Evolutionary conservation across 2,888 invertebrate genomes (phyloP).

Genomic region (Thera obeliscata): DNA sequence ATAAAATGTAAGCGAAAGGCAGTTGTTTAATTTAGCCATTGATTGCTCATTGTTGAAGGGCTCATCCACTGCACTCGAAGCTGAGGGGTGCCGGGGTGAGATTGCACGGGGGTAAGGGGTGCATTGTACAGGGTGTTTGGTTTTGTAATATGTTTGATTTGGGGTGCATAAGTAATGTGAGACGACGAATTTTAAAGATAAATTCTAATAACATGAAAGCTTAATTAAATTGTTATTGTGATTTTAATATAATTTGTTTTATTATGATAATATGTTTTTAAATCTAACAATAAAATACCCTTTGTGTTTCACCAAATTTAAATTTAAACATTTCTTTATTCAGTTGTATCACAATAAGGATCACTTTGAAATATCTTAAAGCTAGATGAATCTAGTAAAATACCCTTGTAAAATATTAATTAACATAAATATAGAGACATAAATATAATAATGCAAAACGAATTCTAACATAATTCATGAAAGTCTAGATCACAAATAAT

Average conservation of each 20-base stretch:
- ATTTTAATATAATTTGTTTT: slow-evolving; percentile 1
- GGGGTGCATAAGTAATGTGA: slow-evolving; percentile 47
- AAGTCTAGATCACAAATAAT: too few relatives aligned
- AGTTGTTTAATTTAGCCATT: slow-evolving; percentile 81
- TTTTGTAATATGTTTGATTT: slow-evolving; percentile 57
- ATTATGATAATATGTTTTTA: too few relatives aligned
- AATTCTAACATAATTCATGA: too few relatives aligned
- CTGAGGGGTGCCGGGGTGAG: slow-evolving; percentile 48
- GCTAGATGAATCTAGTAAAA: too few relatives aligned
- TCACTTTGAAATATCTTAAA: too few relatives aligned
- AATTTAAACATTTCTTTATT: too few relatives aligned
- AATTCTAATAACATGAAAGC: slow-evolving; percentile 31
- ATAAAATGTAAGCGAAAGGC: slow-evolving; percentile 50
- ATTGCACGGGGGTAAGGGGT: slow-evolving; percentile 61
- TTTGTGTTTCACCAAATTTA: too few relatives aligned
- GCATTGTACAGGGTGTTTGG: slow-evolving; percentile 66
- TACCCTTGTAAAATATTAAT: too few relatives aligned
- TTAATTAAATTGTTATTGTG: slow-evolving; percentile 35
- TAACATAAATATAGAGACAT: too few relatives aligned
- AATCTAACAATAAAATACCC: not conserved
- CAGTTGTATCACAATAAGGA: too few relatives aligned
- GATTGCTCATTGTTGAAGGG: slow-evolving; percentile 80
- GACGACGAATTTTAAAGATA: slow-evolving; percentile 36
- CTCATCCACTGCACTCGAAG: slow-evolving; percentile 55
- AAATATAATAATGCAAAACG: too few relatives aligned